These are phyloP conservation scores for Penaeus chinensis DNA, from an alignment of 1,140 invertebrate genomes.

Conservation along the genomic window DNA sequence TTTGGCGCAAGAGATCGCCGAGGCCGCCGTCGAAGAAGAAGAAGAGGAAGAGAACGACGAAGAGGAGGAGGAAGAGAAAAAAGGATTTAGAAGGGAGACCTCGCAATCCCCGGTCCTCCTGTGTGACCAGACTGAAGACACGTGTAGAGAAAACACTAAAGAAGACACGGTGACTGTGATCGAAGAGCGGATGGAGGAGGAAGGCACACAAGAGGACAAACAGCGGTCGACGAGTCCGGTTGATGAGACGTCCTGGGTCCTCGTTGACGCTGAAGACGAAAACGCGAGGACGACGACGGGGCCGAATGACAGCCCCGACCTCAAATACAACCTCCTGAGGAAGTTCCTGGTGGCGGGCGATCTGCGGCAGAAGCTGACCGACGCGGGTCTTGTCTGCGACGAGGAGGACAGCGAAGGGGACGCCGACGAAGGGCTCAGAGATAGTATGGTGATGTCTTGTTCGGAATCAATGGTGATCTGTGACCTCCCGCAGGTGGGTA, in stretches of 20 bases:
- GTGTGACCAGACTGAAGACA: neutral
- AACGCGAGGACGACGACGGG: slow-evolving; percentile 7
- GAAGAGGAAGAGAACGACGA: neutral
- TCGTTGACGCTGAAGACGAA: slow-evolving; percentile 30
- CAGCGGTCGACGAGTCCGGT: slow-evolving; percentile 34
- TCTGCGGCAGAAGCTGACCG: slow-evolving; percentile 42
- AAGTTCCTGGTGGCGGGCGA: slow-evolving; percentile 47
- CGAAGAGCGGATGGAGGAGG: neutral
- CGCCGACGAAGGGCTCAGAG: neutral
- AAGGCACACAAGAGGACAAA: neutral
- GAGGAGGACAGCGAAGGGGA: neutral
- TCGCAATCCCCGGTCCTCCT: too few species aligned
- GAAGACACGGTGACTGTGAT: neutral
- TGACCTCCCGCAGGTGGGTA: slow-evolving; percentile 40
- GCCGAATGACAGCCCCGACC: neutral
- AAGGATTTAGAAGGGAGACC: neutral
- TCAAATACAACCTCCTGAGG: slow-evolving; percentile 36
- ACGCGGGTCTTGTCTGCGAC: slow-evolving; percentile 31
- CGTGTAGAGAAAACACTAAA: neutral
- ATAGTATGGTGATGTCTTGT: slow-evolving; percentile 34
- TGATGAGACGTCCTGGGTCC: slow-evolving; percentile 47
- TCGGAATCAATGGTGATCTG: slow-evolving; percentile 54
- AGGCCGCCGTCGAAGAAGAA: slow-evolving; percentile 49
- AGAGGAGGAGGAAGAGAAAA: neutral
- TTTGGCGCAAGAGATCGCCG: slow-evolving; percentile 51